Evolutionary conservation across 2,888 invertebrate species (phyloP).

Genomic region (Augochlorella aurata): DNA sequence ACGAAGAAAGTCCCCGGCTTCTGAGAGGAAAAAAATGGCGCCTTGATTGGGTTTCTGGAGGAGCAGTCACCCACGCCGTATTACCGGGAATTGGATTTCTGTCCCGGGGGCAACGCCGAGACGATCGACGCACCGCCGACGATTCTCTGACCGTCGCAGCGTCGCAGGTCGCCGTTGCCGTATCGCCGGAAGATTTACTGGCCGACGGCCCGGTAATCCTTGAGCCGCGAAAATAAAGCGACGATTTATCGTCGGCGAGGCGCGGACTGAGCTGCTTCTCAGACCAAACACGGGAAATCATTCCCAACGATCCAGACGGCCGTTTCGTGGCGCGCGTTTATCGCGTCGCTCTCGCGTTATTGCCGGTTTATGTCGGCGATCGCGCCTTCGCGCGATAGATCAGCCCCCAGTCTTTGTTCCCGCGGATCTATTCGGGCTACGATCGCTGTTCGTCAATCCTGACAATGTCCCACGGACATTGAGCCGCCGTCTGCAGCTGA

Average conservation of each 20-base stretch:
- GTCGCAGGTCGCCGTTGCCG: neutral
- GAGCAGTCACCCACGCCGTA: constrained; percentile 28
- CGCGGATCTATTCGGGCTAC: neutral
- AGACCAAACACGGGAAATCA: constrained; percentile 35
- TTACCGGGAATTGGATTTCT: constrained; percentile 38
- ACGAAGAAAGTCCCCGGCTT: neutral
- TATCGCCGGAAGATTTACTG: constrained; percentile 40
- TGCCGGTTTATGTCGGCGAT: constrained; percentile 23
- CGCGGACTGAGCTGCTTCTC: neutral
- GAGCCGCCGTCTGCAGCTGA: neutral
- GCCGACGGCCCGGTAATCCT: constrained; percentile 34
- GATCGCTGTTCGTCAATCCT: neutral
- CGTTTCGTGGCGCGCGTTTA: constrained; percentile 29
- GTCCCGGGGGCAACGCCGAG: neutral
- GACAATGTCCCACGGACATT: neutral
- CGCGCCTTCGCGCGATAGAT: neutral
- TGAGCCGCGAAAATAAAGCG: constrained; percentile 43
- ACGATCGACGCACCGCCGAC: neutral
- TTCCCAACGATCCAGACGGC: constrained; percentile 18
- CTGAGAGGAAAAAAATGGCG: neutral
- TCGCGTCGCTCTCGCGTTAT: constrained; percentile 22
- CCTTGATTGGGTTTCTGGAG: constrained; percentile 14
- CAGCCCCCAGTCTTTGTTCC: neutral
- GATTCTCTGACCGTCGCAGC: constrained; percentile 16
- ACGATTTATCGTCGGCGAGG: constrained; percentile 42